Base-by-base conservation (phyloP, 2,113 vertebrate genomes). In the Heterocephalus glaber region DNA sequence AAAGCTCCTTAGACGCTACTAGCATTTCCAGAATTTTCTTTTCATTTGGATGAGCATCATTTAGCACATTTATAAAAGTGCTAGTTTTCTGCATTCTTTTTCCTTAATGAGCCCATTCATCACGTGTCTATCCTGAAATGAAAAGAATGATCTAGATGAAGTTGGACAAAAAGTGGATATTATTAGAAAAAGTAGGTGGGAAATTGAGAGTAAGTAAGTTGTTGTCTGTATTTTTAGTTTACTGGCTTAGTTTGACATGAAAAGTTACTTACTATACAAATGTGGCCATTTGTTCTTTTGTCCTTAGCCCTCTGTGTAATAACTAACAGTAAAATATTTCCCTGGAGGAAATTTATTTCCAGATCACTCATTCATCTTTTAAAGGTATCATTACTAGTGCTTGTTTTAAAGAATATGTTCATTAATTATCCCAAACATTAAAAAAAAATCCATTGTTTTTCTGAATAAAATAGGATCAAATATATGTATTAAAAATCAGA, bases 301-400 rank as follows among this genome's bases (percentile, higher is more conserved):
- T 65, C 38, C 47, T 93, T 74, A 52, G 33, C 5, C 41, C 7
- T 84, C 33, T 89, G 20, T 60, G 66, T 88, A 96, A 44, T 91
- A 30, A 94, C 52, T 83, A 41, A 49, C 60, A 44, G 38, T 76
- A 52, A 77, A 44, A n/a, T 86, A 41, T 87, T 83, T 87, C 28
- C 26, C 79, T 72, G 12, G 66, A 94, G 26, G 30, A 49, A 82
- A 87, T 82, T 91, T 56, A 82, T 82, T 74, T 76, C 61, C 28
- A 3, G 33, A 33, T 68, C 86, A 70, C 49, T 61, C 20, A 60
- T 22, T 90, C 35, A 87, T 52, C 9, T 87, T 83, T 92, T 61
- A 68, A 87, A 91, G 54, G 38, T 91, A 38, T 54, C n/a, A 41
- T 66, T 82, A 83, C 79, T 92, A 70, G 52, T 88, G n/a, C 54